These are phyloP conservation scores for Allochrocebus solatus DNA, from an alignment of 2,797 vertebrate genomes.

Conservation along the genomic window DNA sequence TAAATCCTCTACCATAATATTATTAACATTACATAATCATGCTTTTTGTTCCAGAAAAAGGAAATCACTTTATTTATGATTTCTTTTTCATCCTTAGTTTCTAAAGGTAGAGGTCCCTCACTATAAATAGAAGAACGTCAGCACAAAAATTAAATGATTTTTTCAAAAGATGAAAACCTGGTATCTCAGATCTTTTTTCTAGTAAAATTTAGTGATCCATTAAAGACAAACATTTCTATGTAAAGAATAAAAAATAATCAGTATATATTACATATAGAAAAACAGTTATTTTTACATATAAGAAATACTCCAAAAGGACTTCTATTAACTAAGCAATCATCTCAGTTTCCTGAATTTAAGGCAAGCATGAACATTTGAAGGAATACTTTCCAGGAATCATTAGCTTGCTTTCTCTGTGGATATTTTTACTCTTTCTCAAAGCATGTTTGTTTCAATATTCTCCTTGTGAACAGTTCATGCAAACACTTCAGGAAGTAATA, in stretches of 20 bases:
- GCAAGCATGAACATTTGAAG: background rate
- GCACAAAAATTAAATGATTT: background rate
- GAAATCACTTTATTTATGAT: background rate
- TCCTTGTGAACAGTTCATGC: background rate
- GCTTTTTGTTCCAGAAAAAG: slow-evolving; percentile 36
- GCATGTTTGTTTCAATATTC: slow-evolving; percentile 8
- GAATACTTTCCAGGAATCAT: background rate
- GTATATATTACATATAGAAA: background rate
- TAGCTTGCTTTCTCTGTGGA: background rate
- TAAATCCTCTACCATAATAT: background rate
- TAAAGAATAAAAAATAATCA: background rate
- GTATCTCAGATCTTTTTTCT: background rate
- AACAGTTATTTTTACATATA: slow-evolving; percentile 28
- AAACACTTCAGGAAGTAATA: background rate
- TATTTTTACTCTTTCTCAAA: slow-evolving; percentile 24
- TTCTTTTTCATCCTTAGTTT: background rate
- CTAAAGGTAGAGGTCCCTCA: background rate
- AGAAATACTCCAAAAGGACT: background rate
- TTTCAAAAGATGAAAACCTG: slow-evolving; percentile 44
- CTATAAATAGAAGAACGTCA: slow-evolving; percentile 2
- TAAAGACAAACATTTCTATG: background rate
- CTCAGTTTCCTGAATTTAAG: background rate
- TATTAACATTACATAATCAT: background rate
- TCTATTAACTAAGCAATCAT: slow-evolving; percentile 16
- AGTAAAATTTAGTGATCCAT: slow-evolving; percentile 23